Conservation (phyloP, 2,797 vertebrate genomes). For the Peromyscus aztecus region DNA sequence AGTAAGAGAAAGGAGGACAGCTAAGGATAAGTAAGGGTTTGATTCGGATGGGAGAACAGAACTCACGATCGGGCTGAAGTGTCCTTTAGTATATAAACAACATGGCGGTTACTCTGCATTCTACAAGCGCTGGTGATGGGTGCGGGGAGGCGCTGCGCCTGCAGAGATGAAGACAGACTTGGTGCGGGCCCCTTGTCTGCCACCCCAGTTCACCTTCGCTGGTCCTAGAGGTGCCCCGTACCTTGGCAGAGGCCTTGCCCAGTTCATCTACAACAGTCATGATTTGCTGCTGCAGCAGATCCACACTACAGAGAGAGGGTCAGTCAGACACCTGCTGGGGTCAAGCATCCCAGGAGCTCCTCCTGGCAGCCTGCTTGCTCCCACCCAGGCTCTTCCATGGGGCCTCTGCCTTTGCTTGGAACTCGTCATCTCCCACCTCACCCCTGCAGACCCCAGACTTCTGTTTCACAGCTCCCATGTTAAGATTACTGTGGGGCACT, state of each 20-base stretch:
- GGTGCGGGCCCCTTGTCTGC: not conserved
- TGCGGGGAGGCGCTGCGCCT: conserved; percentile 93
- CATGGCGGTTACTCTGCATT: conserved; percentile 93
- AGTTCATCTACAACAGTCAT: conserved; percentile 93
- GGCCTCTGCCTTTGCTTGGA: not conserved
- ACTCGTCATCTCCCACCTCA: not conserved
- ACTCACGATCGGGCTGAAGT: conserved; percentile 91
- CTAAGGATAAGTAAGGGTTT: not conserved
- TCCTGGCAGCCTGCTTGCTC: not conserved
- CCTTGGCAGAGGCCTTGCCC: conserved; percentile 95
- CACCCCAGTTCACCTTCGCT: not conserved
- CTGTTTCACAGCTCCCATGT: not conserved
- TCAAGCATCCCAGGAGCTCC: not conserved
- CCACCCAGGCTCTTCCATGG: not conserved
- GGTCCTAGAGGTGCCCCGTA: conserved; percentile 70
- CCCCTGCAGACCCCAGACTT: not conserved
- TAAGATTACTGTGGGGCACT: not conserved
- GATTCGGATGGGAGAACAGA: not conserved
- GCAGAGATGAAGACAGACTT: conserved; percentile 37
- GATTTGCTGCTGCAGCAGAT: conserved; percentile 89
- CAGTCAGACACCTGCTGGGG: conserved; percentile 26
- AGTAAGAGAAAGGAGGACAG: not conserved
- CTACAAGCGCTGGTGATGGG: conserved; percentile 94
- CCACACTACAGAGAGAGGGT: conserved; percentile 86
- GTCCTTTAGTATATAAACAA: conserved; percentile 95